phyloP scores from a whole-genome alignment of 2,888 invertebrate genomes.

The Mesochorus sp. region DNA sequence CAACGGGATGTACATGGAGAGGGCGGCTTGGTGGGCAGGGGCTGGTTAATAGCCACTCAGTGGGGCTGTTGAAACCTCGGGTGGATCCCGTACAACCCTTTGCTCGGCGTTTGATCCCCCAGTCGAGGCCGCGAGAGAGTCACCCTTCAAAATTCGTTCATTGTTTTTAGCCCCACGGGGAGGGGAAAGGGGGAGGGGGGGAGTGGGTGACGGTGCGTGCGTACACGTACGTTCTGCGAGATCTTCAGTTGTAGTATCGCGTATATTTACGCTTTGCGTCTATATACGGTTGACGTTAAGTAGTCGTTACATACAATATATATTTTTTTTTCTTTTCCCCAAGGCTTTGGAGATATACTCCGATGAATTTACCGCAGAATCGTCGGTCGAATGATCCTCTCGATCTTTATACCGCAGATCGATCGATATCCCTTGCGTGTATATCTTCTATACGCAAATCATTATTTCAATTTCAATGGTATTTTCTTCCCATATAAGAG shows the following conservation, averaged over 20 bases:
- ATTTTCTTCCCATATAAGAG: too few species aligned
- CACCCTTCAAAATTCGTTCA: constrained; percentile 60
- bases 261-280: not conserved
- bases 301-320: not conserved
- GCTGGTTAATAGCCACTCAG: constrained; percentile 80
- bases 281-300: not conserved
- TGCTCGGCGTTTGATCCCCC: constrained; percentile 80
- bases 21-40: constrained; percentile 62
- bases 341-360: too few species aligned
- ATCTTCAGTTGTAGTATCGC: constrained; percentile 25
- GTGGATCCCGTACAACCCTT: constrained; percentile 73
- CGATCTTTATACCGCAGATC: too few species aligned
- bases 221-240: constrained; percentile 52
- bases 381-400: too few species aligned
- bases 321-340: too few species aligned
- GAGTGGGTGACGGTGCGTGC: constrained; percentile 40
- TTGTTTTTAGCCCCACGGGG: constrained; percentile 54
- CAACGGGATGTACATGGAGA: constrained; percentile 26
- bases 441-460: too few species aligned
- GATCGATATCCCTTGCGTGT: too few species aligned
- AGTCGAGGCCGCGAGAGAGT: constrained; percentile 63
- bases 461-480: too few species aligned
- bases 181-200: constrained; percentile 5
- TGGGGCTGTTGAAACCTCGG: constrained; percentile 75
- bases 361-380: too few species aligned